Evolutionary conservation across 2,888 invertebrate species (phyloP).

Genomic region (Mesorhabditis belari): DNA sequence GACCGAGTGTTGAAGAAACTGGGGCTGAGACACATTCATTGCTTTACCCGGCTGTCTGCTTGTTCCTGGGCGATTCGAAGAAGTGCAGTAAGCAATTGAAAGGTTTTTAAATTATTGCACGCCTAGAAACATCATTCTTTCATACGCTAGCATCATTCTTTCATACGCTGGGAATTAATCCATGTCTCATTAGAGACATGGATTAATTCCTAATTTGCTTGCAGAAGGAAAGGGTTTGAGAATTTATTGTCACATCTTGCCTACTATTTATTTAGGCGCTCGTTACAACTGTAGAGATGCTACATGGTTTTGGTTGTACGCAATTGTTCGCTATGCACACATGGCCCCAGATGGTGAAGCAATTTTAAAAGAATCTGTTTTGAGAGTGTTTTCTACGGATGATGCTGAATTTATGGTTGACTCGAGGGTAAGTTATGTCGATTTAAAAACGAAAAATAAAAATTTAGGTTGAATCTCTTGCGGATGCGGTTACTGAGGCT

Average conservation of each 20-base stretch:
- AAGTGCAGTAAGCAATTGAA: conserved; percentile 66
- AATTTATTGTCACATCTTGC: no score
- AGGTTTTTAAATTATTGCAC: background rate
- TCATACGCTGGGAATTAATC: no score
- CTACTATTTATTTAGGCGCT: conserved; percentile 64
- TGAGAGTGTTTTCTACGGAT: conserved; percentile 80
- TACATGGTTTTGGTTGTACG: conserved; percentile 97
- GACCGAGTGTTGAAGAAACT: conserved; percentile 88
- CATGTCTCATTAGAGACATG: no score
- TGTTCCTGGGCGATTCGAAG: conserved; percentile 75
- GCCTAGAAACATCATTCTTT: conserved; percentile 71
- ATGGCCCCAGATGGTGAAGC: conserved; percentile 63
- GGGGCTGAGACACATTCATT: conserved; percentile 98
- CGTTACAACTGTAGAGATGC: conserved; percentile 69
- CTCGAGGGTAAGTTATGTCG: background rate
- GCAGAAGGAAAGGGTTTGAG: conserved; percentile 73
- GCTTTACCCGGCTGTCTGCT: conserved; percentile 80
- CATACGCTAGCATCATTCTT: no score
- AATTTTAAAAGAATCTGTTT: conserved; percentile 63
- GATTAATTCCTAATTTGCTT: conserved; percentile 89
- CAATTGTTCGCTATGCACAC: conserved; percentile 74
- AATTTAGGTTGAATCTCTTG: conserved; percentile 14
- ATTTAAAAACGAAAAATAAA: background rate
- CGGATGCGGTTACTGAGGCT: conserved; percentile 81
- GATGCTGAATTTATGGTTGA: conserved; percentile 60